These are phyloP conservation scores for Sus cebifrons DNA, from an alignment of 2,797 vertebrate species.

Conservation along the genomic window DNA sequence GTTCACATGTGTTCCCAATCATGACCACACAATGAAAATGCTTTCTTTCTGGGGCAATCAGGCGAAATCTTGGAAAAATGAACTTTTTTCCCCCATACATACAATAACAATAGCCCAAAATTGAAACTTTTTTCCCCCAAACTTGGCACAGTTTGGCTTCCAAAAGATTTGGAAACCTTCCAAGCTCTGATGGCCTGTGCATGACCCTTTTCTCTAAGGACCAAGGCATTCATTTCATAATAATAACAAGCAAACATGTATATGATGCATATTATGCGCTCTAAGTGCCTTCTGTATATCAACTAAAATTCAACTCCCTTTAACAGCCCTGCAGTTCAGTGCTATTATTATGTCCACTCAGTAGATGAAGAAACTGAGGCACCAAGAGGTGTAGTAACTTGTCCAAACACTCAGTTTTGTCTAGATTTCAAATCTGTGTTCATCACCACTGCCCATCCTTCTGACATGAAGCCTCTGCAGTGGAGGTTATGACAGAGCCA, in stretches of 20 bases:
- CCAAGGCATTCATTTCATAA: neutral
- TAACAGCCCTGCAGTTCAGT: neutral
- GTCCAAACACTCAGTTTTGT: neutral
- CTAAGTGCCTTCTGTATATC: neutral
- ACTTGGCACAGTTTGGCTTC: constrained; percentile 74
- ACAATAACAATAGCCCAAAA: constrained; percentile 88
- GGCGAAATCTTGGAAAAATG: constrained; percentile 86
- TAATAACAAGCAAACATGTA: constrained; percentile 60
- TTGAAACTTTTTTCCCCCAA: constrained; percentile 75
- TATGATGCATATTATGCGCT: neutral
- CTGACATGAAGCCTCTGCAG: accelerated
- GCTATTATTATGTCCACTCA: neutral
- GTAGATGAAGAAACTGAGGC: neutral
- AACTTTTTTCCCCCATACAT: constrained; percentile 76
- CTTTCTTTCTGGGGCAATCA: constrained; percentile 90
- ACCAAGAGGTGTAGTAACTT: neutral
- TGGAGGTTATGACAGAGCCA: neutral
- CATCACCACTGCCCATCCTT: neutral
- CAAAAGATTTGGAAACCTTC: constrained; percentile 75
- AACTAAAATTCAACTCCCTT: neutral
- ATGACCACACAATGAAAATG: constrained; percentile 90
- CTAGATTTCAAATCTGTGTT: neutral
- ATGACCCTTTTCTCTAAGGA: constrained; percentile 53
- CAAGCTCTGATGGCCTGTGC: constrained; percentile 63
- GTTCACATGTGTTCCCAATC: constrained; percentile 90